Percentiles rank a stretch among this genome's conserved stretches.
Conservation (phyloP, 2,113 vertebrate species). For the Pogonocichla stellata region DNA sequence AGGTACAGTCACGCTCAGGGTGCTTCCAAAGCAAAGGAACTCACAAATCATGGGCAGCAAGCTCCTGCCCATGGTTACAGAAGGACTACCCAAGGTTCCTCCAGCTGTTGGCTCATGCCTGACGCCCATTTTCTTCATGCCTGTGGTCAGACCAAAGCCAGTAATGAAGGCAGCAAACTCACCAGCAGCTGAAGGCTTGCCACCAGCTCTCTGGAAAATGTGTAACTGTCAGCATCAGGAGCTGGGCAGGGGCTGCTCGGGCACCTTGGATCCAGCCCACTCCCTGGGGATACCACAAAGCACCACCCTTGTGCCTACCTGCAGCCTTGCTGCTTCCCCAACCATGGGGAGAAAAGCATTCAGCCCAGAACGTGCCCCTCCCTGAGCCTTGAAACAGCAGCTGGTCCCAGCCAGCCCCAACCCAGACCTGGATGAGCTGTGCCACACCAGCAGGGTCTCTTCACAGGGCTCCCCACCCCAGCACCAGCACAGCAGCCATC, state of each 20-base stretch:
- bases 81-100: constrained; percentile 42
- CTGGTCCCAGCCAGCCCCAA: not conserved
- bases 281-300: not conserved
- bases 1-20: not conserved
- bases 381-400: not conserved
- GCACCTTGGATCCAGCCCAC: not conserved
- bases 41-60: not conserved
- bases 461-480: not conserved
- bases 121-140: constrained; percentile 47
- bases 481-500: not conserved
- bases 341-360: not conserved
- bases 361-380: not conserved
- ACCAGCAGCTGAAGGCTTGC: constrained; percentile 20
- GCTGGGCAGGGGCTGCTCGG: not conserved
- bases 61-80: not conserved
- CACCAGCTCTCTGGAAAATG: not conserved
- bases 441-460: not conserved
- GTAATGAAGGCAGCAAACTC: not conserved
- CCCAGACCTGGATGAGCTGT: not conserved
- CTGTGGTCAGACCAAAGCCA: constrained; percentile 52
- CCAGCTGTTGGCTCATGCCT: not conserved
- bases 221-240: not conserved
- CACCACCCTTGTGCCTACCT: not conserved
- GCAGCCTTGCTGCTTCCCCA: not conserved
- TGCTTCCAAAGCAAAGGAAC: not conserved